Percentiles rank a stretch among this genome's conserved stretches.
Conservation (phyloP, 2,888 invertebrate species). For the Siphonodentalium dalli region DNA sequence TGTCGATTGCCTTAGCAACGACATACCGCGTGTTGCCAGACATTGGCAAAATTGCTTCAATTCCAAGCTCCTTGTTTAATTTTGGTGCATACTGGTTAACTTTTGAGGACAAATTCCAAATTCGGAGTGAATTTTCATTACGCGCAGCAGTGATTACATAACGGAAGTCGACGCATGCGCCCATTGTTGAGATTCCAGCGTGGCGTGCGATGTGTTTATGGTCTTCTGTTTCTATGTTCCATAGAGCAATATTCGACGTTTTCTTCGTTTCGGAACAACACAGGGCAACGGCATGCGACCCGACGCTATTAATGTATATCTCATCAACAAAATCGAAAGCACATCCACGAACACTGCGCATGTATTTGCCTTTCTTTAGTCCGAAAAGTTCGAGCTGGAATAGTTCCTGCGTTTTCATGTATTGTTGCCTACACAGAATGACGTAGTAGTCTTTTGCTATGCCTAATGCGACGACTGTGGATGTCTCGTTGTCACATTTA, state of each 20-base stretch:
- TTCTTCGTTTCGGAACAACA: constrained; percentile 45
- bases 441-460: constrained; percentile 57
- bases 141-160: constrained; percentile 53
- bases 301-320: constrained; percentile 49
- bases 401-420: constrained; percentile 55
- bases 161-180: constrained; percentile 54
- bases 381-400: constrained; percentile 58
- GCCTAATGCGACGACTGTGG: constrained; percentile 54
- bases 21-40: constrained; percentile 53
- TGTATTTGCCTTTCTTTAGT: constrained; percentile 45
- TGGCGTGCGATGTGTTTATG: constrained; percentile 63
- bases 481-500: constrained; percentile 47
- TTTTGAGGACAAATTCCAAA: constrained; percentile 57
- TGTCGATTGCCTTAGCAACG: constrained; percentile 53
- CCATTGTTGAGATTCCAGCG: constrained; percentile 45
- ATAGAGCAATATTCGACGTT: constrained; percentile 57
- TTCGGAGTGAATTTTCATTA: constrained; percentile 49
- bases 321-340: constrained; percentile 47
- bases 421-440: constrained; percentile 52
- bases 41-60: constrained; percentile 52
- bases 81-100: constrained; percentile 55
- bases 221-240: constrained; percentile 64
- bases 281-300: constrained; percentile 57
- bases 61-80: constrained; percentile 47
- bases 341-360: constrained; percentile 59